These are phyloP conservation scores for Diadema setosum DNA, from an alignment of 35 echinoderm and acorn worm species.

Conservation along the genomic window DNA sequence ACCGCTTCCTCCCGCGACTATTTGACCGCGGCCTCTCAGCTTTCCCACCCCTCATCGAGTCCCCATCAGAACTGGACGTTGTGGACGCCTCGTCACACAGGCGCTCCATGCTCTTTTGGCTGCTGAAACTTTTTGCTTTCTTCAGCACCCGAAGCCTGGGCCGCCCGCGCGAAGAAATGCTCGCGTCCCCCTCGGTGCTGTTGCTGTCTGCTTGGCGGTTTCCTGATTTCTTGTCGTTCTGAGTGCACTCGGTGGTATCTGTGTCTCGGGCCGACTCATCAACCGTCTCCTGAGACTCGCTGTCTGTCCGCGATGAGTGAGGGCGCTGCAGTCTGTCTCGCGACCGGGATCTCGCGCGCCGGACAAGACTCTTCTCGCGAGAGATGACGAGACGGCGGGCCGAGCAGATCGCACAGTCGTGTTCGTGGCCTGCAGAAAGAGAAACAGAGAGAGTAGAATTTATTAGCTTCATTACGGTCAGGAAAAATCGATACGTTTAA, in stretches of 20 bases:
- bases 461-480: not conserved
- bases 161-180: not conserved
- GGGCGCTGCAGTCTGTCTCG: not conserved
- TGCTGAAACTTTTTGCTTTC: not conserved
- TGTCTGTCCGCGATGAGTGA: not conserved
- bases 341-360: not conserved
- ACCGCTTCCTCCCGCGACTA: not conserved
- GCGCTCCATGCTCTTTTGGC: not conserved
- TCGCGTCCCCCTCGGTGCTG: not conserved
- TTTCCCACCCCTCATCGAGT: not conserved
- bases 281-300: not conserved
- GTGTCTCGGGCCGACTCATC: not conserved
- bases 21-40: not conserved
- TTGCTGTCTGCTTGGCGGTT: not conserved
- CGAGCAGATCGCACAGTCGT: conserved; percentile 5
- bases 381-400: not conserved
- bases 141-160: not conserved
- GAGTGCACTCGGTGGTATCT: too few relatives aligned
- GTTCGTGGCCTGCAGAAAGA: not conserved
- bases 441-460: not conserved
- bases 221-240: too few relatives aligned
- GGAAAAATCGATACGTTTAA: too few relatives aligned
- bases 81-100: not conserved
- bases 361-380: conserved; percentile 12
- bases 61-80: not conserved